Conservation (phyloP, 2,797 vertebrate species). For the Chelidonichthys spinosus region DNA sequence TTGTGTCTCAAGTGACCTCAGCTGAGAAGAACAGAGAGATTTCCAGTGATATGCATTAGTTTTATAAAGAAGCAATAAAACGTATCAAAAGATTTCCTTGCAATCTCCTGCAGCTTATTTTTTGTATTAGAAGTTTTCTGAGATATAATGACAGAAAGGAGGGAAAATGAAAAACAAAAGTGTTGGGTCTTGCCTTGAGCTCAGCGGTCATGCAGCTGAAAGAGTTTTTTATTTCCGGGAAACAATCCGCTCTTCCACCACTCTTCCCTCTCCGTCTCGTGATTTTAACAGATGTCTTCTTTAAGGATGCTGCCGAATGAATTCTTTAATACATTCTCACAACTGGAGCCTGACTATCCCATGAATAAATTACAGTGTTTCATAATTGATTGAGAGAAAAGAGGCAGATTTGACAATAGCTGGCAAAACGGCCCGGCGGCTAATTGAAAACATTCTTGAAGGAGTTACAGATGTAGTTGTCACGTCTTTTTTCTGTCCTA, state of each 20-base stretch:
- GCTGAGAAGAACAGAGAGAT: neutral
- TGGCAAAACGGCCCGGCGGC: conserved; percentile 44
- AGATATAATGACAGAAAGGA: too few species aligned
- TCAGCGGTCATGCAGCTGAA: neutral
- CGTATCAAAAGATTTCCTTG: neutral
- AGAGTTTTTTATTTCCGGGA: conserved; percentile 1
- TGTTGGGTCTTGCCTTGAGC: neutral
- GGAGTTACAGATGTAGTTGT: conserved; percentile 62
- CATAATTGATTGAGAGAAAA: conserved; percentile 74
- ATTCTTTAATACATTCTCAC: conserved; percentile 38
- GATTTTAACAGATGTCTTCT: conserved; percentile 67
- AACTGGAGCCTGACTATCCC: conserved; percentile 37
- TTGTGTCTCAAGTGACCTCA: conserved; percentile 38
- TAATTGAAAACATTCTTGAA: conserved; percentile 60
- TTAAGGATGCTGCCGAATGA: conserved; percentile 48
- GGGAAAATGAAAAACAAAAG: too few species aligned
- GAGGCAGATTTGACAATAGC: conserved; percentile 69
- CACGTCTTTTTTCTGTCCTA: neutral
- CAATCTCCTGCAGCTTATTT: too few species aligned
- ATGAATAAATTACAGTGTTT: conserved; percentile 74
- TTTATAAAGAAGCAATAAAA: conserved; percentile 1
- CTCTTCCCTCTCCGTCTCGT: neutral
- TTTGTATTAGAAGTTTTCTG: too few species aligned
- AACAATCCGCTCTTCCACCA: neutral
- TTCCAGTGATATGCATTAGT: neutral